Evolutionary conservation across 2,113 vertebrate species (phyloP), one percentile per base, ranked within the genome.

Genomic region (Dipodomys stephensi): DNA sequence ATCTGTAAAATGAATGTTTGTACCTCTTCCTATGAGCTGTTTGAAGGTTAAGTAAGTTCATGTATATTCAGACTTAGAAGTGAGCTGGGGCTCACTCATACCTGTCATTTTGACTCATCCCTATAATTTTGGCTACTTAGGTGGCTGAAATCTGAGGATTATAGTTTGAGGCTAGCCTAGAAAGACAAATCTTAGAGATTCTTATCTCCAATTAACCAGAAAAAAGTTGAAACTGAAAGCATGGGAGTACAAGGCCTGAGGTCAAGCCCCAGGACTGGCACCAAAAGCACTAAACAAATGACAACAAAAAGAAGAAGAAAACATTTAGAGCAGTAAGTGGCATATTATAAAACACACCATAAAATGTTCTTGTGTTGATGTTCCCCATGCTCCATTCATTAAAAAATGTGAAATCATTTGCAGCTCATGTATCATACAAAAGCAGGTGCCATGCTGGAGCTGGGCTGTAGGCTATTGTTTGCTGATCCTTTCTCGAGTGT

Each of bases 21-120:
- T 11, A 49, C 7, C 22, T 7, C 13, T 20, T 65, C 84, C 23
- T 18, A 30, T 20, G 64, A 39, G 3, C 72, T 72, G n/a, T 74
- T 74, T 93, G 82, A 91, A 83, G 80, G 79, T 78, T 69, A 81
- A 93, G 68, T 77, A 73, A 87, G 18, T 60, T 83, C 28, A 88
- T 20, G 27, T 81, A 60, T 53, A 65, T 19, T 68, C 78, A 86
- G 32, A 84, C 60, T 81, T 72, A 67, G 49, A 78, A 53, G 49
- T 13, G 8, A 53, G 49, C 9, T 13, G 1, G 49, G 8, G 49
- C 9, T 53, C 9, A 53, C 49, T 53, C 49, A 53, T 13, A 53
- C 49, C 49, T 39, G 5, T 39, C 39, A 39, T 39, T 39, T 39
- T 39, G 39, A 39, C 39, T 39, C 39, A 39, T 39, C 39, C 39